Base-by-base conservation (phyloP, 2,113 vertebrate genomes). In the Chrysochloris asiatica region DNA sequence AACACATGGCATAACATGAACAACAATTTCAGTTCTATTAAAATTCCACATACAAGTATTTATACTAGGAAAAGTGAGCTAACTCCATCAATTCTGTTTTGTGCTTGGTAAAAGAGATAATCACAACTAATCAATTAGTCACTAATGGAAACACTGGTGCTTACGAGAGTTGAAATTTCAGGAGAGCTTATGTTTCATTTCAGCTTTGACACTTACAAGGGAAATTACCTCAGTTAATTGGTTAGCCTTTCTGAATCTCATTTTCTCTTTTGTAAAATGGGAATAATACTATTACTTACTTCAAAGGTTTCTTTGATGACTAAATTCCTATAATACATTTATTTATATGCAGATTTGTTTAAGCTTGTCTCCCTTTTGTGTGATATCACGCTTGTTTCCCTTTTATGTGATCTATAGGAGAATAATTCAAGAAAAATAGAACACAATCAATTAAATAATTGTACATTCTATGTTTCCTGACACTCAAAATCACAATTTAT, bases 321-420 rank as follows among this genome's bases (percentile, higher is more conserved):
- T 59, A 85, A 48, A 76, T 83, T 3, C 3, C 26, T 72, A 17
- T 33, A 36, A 86, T 79, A 43, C 14, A 85, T 61, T 61, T 72
- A n/a, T n/a, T 65, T 38, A 14, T 28, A 61, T 24, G 21, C 38
- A 13, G 12, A 17, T 71, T 73, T 88, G 3, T 22, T 82, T 43
- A 92, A 30, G n/a, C n/a, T n/a, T n/a, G n/a, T n/a, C 3, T 38
- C 1, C 8, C 16, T 78, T 85, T 78, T 28, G 79, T n/a, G n/a
- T n/a, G 8, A n/a, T 38, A 61, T 80, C 22, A 84, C 19, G 0
- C 0, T 33, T 52, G 0, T 0, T 36, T 45, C 24, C 3, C 3
- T 6, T 56, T 82, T 78, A 12, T 78, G 6, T 38, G 30, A 48
- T 45, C 14, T 3, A 38, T 17, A 63, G 1, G 6, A 2, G 77